Evolutionary conservation across 1,140 invertebrate species (phyloP), one percentile per base, ranked within the genome.

Genomic region (Whitmania pigra): DNA sequence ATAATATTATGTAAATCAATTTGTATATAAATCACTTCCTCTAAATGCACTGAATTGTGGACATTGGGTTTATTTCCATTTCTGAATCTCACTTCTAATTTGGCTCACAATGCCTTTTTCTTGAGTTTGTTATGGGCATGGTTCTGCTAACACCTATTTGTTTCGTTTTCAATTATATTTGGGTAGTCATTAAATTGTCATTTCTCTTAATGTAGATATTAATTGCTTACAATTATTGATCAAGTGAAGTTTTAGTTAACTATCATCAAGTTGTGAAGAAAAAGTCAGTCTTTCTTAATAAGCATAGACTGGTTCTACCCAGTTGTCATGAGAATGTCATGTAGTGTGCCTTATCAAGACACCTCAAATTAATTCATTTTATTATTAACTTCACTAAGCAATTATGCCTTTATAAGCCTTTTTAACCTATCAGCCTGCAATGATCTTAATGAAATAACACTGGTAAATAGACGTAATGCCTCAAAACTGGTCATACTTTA

Each of bases 161-260:
- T 57, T 57, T 57, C 25, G 20, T 57, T n/a, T 57, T 9, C 2
- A 57, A 57, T 57, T 57, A n/a, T 57, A 5, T 57, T n/a, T 20
- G 54, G 20, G 5, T 57, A 9, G 20, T 57, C 9, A 57, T 57
- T 57, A n/a, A 57, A 57, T 5, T 57, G 25, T n/a, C n/a, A 9
- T 57, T 57, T n/a, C 25, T n/a, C 54, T 3, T 57, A n/a, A n/a
- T 57, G 9, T 57, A 57, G 54, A 57, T 57, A 57, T 57, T 57
- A 57, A 57, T 57, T 57, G 25, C 9, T n/a, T n/a, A 57, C 20
- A 2, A 3, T 57, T 57, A 20, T 57, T 57, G 9, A 57, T 57
- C 25, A 57, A n/a, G 2, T n/a, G 2, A n/a, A 4, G 20, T 57
- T 20, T 57, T 57, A 57, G 25, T 57, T 57, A 57, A 4, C 54